Conservation (phyloP, 2,888 invertebrate genomes). For the Automeris io region DNA sequence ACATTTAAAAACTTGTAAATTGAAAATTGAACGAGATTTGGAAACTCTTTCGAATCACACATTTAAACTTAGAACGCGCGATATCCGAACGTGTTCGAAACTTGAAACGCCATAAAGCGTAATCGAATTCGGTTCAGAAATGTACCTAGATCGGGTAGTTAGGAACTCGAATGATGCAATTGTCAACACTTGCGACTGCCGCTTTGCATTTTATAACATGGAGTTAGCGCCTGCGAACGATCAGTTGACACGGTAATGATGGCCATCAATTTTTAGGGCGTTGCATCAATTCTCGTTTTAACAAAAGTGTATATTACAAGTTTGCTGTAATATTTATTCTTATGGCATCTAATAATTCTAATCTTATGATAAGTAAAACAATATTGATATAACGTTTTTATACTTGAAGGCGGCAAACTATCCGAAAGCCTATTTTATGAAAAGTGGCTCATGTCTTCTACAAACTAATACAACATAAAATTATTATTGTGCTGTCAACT, state of each 20-base stretch:
- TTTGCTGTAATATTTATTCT: no score
- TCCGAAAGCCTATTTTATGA: no score
- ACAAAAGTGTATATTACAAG: no score
- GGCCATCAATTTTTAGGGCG: conserved; percentile 49
- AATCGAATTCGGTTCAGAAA: conserved; percentile 68
- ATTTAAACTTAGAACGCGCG: conserved; percentile 38
- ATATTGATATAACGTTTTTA: no score
- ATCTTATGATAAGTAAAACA: no score
- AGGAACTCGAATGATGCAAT: conserved; percentile 50
- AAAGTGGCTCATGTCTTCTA: no score
- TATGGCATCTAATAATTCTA: no score
- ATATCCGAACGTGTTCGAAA: conserved; percentile 46
- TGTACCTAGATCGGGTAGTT: conserved; percentile 22
- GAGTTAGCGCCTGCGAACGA: conserved; percentile 37
- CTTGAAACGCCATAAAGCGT: conserved; percentile 60
- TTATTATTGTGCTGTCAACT: no score
- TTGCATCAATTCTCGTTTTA: conserved; percentile 10
- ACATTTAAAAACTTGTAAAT: conserved; percentile 17
- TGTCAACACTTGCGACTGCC: conserved; percentile 63
- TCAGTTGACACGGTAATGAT: conserved; percentile 53
- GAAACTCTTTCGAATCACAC: conserved; percentile 14
- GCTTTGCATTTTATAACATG: conserved; percentile 62
- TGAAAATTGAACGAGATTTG: conserved; percentile 22
- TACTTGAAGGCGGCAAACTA: no score
- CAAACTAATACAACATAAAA: no score